Evolutionary conservation across 2,797 vertebrate genomes (phyloP).

Genomic region (Momotus momota): DNA sequence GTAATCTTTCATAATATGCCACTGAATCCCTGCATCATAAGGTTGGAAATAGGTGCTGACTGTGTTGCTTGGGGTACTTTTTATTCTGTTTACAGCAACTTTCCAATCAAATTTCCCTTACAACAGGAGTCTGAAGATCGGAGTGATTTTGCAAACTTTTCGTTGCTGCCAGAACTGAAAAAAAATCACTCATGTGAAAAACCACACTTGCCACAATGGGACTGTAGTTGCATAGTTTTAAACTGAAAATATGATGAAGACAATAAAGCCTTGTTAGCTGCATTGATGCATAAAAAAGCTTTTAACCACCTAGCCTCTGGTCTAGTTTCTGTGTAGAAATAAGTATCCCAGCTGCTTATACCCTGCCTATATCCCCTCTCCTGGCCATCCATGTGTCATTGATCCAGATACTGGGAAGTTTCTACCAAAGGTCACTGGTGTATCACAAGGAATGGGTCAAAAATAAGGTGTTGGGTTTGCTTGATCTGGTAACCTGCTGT

Average conservation of each 20-base stretch:
- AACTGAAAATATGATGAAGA: conserved; percentile 86
- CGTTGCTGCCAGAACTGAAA: conserved; percentile 82
- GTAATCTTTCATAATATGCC: not conserved
- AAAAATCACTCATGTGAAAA: conserved; percentile 87
- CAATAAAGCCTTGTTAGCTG: conserved; percentile 88
- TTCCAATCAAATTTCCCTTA: not conserved
- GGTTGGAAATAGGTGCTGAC: not conserved
- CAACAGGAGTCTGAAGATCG: conserved; percentile 84
- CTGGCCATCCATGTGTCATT: not conserved
- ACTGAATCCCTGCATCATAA: not conserved
- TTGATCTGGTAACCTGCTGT: not conserved
- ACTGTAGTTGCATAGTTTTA: conserved; percentile 85
- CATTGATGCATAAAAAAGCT: conserved; percentile 86
- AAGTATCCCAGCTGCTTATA: not conserved
- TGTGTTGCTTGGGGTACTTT: not conserved
- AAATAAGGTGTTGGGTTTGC: not conserved
- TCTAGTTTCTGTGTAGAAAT: not conserved
- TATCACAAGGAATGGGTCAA: not conserved
- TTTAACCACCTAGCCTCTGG: not conserved
- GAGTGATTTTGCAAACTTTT: conserved; percentile 83
- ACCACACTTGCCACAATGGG: conserved; percentile 84
- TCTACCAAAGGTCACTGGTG: not conserved
- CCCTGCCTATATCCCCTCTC: not conserved
- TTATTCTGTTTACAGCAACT: not conserved
- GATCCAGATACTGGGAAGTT: not conserved